A percentile compares a stretch with the other conserved stretches of the same genome.
phyloP scores from a whole-genome alignment of 2,113 vertebrate species.

The Chionomys nivalis region DNA sequence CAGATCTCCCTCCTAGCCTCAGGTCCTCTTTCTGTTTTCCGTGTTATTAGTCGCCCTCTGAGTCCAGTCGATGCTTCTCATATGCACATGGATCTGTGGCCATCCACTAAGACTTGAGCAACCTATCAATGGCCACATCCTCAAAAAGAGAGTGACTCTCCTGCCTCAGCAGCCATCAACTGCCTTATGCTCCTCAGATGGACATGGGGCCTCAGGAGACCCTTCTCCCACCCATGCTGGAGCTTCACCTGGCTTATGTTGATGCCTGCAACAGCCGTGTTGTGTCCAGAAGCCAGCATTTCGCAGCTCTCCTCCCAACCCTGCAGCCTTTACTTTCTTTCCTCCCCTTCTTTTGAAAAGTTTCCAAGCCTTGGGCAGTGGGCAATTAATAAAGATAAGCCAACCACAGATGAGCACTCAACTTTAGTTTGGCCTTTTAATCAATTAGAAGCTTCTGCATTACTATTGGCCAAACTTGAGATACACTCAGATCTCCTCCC shows the following conservation, averaged over 20 bases:
- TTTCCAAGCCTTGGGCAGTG: background rate
- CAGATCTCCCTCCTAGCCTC: background rate
- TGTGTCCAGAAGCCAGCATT: background rate
- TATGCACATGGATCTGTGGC: background rate
- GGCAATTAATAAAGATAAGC: background rate
- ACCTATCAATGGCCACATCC: background rate
- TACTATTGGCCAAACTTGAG: background rate
- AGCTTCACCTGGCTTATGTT: background rate
- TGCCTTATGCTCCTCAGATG: background rate
- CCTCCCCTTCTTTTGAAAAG: background rate
- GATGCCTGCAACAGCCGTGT: background rate
- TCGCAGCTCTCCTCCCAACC: background rate
- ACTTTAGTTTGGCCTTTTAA: background rate
- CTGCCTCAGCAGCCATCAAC: background rate
- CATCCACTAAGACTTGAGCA: too few relatives aligned
- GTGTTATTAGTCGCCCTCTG: background rate
- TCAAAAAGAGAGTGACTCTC: background rate
- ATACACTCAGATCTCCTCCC: background rate
- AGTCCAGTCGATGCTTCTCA: background rate
- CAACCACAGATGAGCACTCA: background rate
- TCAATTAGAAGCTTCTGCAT: background rate
- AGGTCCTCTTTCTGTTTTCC: background rate
- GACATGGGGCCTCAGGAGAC: background rate
- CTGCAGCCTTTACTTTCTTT: background rate
- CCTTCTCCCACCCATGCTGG: background rate